Conservation (phyloP, 2,113 vertebrate genomes). For the Chlorodrepanis virens region DNA sequence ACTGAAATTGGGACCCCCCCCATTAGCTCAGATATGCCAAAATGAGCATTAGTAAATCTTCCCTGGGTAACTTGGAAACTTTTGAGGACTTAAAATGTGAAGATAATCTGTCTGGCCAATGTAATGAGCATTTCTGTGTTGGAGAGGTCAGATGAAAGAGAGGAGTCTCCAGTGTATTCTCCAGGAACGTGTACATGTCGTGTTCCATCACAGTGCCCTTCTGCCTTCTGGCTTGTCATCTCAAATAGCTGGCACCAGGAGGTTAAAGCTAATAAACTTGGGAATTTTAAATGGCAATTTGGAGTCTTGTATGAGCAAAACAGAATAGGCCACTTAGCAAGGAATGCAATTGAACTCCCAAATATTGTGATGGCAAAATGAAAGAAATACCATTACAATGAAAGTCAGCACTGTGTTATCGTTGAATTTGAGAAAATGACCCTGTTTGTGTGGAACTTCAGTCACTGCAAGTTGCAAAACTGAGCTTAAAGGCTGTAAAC, state of each 20-base stretch:
- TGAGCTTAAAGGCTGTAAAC: background rate
- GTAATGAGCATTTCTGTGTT: background rate
- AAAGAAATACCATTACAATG: background rate
- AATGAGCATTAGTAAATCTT: background rate
- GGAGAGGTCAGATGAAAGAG: background rate
- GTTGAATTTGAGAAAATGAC: background rate
- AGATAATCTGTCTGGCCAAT: background rate
- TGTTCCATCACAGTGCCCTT: background rate
- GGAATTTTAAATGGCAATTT: background rate
- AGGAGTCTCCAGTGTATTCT: background rate
- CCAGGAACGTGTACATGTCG: background rate
- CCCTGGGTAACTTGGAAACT: background rate
- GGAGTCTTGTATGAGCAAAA: background rate
- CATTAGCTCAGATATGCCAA: background rate
- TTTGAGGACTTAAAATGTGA: background rate
- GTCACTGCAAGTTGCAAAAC: background rate
- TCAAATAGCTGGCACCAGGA: background rate
- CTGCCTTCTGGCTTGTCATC: background rate
- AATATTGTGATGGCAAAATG: background rate
- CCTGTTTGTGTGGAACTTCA: background rate
- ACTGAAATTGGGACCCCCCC: accelerated
- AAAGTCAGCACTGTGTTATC: background rate
- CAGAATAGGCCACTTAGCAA: background rate
- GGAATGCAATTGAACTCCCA: background rate
- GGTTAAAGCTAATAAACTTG: background rate